These are phyloP conservation scores for Cyaniris semiargus DNA, from an alignment of 2,888 invertebrate genomes.

Conservation along the genomic window DNA sequence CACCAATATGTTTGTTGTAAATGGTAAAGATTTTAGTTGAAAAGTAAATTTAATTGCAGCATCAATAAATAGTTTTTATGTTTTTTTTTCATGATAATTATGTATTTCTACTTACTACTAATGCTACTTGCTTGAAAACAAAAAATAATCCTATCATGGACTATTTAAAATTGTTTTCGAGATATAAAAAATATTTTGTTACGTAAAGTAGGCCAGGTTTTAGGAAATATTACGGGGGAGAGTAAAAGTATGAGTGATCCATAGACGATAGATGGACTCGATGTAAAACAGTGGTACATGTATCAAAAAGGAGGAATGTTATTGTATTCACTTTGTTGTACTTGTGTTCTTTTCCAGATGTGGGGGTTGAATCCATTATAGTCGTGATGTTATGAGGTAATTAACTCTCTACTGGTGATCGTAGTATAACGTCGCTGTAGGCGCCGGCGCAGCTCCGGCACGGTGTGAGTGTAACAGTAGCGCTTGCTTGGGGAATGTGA, in stretches of 20 bases:
- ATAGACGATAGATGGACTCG: slow-evolving; percentile 65
- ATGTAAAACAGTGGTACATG: slow-evolving; percentile 77
- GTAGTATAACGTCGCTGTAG: slow-evolving; percentile 69
- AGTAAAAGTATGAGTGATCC: slow-evolving; percentile 29
- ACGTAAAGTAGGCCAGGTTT: not conserved
- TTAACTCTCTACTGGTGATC: slow-evolving; percentile 79
- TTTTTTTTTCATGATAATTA: too few relatives aligned
- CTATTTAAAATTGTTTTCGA: not conserved
- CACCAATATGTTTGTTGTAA: too few relatives aligned
- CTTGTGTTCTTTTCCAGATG: slow-evolving; percentile 81
- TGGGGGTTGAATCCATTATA: slow-evolving; percentile 80
- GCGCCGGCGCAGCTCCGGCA: slow-evolving; percentile 47
- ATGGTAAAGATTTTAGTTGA: too few relatives aligned
- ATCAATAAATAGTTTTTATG: not conserved
- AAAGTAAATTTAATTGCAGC: not conserved
- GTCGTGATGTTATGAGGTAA: slow-evolving; percentile 80
- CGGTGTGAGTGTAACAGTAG: slow-evolving; percentile 55
- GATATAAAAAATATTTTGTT: not conserved
- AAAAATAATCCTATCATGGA: not conserved
- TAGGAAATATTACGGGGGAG: not conserved
- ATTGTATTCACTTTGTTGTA: slow-evolving; percentile 79
- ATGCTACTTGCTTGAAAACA: too few relatives aligned
- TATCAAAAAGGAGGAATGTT: slow-evolving; percentile 47
- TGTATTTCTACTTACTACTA: too few relatives aligned
- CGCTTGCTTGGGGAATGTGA: slow-evolving; percentile 72